Evolutionary conservation across 2,888 invertebrate genomes (phyloP), one percentile per base, ranked within the genome.

Genomic region (Tipula unca): DNA sequence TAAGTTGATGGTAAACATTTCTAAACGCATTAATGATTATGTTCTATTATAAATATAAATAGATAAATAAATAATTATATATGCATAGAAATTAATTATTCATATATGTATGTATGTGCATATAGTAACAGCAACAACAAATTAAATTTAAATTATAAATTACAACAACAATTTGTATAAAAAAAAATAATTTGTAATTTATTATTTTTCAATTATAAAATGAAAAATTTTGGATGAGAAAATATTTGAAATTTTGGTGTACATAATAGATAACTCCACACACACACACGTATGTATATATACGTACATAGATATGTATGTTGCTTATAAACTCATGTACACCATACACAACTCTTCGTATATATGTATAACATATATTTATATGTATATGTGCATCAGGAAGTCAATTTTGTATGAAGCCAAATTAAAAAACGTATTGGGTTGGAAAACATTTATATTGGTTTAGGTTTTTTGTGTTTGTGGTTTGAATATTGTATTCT

Each of bases 1-100:
- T 69, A 69, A 69, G 69, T 69, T 69, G 69, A 69, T 69, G 69
- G 69, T 69, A 69, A 69, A 69, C 69, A 69, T 69, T 69, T 69
- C 69, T 69, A 69, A 69, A 69, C 69, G 69, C 69, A 69, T 69
- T 25, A 69, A 69, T 69, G 69, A 69, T 69, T 69, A 69, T 25
- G 69, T 69, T 69, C 69, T 69, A 69, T 69, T 69, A 69, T 25
- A 54, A 54, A 54, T 54, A 54, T 6, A 54, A 54, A 54, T 54
- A 54, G 48, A 69, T 69, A 69, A 69, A 69, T 69, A 69, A 25
- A 69, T 69, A 69, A 69, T 69, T 69, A 20, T n/a, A n/a, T 69
- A 69, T 69, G 69, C 69, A 69, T 69, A 20, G 69, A 69, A 69
- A 69, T 69, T 69, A 69, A 25, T 69, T 69, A 69, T 69, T 69